Evolutionary conservation across 2,113 vertebrate genomes (phyloP), one percentile per base, ranked within the genome.

Genomic region (Halichoerus grypus): DNA sequence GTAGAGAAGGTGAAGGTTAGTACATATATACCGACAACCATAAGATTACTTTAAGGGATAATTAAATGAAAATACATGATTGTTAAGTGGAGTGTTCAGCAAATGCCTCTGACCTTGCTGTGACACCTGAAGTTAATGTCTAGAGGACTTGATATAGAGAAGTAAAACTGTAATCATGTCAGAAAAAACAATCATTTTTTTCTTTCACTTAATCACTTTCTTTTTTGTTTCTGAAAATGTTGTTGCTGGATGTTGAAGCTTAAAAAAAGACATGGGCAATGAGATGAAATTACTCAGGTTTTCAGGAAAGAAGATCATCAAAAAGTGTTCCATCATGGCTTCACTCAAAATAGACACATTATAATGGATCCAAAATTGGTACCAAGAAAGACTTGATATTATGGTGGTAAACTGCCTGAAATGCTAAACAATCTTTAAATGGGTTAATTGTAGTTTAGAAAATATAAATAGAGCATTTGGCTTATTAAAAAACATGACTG

Each of bases 351-450:
- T 88, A 97, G 85, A 87, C n/a, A 88, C 22, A 61, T 94, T 57
- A 63, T 88, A 89, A 88, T 72, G 69, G 79, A 88, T 95, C 21
- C 51, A 94, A 88, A 97, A 93, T 83, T 97, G 67, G 88, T 86
- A 89, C 46, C 51, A 74, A 82, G 71, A 76, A 80, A 97, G 67
- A 83, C 11, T 95, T 82, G 55, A 93, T 83, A 49, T 74, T 86
- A 91, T 79, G 76, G 33, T 36, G 63, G 51, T 92, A 88, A 97
- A 91, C 57, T 80, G 72, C 36, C 39, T 94, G 92, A 93, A 88
- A 95, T 94, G n/a, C 80, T 81, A 92, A 97, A 53, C n/a, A 84
- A 59, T 94, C 42, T 97, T 94, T 94, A 72, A 94, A 97, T 95
- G 92, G 92, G 63, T 92, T 97, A 88, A 96, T 92, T 94, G 61